These are phyloP conservation scores for Eurosta solidaginis DNA, from an alignment of 1,140 invertebrate species.

Conservation along the genomic window DNA sequence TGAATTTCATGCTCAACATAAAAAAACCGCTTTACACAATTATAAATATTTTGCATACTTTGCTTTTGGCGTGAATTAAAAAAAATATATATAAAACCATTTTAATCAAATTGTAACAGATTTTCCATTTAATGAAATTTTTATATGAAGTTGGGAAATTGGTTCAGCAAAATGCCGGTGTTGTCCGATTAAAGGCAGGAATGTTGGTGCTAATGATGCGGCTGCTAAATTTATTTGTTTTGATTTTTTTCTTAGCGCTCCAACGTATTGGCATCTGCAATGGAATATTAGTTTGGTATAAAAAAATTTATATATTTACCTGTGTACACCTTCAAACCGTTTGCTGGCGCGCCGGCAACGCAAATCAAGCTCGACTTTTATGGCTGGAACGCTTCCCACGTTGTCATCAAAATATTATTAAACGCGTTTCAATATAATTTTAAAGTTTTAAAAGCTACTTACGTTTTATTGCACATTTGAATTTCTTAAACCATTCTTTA, in stretches of 20 bases:
- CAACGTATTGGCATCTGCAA: not conserved
- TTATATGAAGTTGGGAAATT: not conserved
- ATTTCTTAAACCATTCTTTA: not conserved
- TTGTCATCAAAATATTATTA: not conserved
- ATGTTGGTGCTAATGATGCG: not conserved
- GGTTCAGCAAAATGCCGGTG: not conserved
- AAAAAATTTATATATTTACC: slow-evolving; percentile 8
- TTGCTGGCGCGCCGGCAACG: not conserved
- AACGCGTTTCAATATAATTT: not conserved
- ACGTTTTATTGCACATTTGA: not conserved
- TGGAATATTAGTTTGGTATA: not conserved
- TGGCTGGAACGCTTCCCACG: not conserved
- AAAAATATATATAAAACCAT: slow-evolving; percentile 23
- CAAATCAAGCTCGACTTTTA: too few relatives aligned
- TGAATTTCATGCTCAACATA: not conserved
- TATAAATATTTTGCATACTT: not conserved
- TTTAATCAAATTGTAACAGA: not conserved
- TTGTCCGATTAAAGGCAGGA: not conserved
- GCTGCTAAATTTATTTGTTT: not conserved
- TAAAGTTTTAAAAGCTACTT: not conserved
- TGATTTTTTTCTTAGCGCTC: not conserved
- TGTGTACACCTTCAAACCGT: not conserved
- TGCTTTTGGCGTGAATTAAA: slow-evolving; percentile 13
- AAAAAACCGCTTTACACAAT: slow-evolving; percentile 14
- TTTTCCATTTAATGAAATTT: not conserved